Base-by-base conservation (phyloP, 2,113 vertebrate genomes). In the Sapayoa aenigma region DNA sequence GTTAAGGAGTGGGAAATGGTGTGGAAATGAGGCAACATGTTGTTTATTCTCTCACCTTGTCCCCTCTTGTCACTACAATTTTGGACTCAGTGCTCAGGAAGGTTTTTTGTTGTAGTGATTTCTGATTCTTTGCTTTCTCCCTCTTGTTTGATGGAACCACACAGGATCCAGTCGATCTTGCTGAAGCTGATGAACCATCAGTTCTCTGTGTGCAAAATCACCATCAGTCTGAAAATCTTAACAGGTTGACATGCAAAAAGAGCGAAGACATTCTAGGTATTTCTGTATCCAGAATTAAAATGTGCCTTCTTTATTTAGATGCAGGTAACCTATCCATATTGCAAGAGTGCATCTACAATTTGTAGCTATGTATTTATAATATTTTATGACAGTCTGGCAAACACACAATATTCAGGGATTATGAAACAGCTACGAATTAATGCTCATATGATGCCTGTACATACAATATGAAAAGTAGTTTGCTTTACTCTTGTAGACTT, bases 341-440 rank as follows among this genome's bases (percentile, higher is more conserved):
- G 33, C 22, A 37, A 79, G 49, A 53, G 35, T 78, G 30, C 28
- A 74, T 58, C 59, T 71, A 39, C 42, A 53, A 25, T 81, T 71
- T 50, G 55, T 87, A 76, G 53, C 56, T 76, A 22, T 75, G n/a
- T 60, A 22, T 94, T 91, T 89, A 37, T 71, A 74, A 58, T 13
- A 19, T 68, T 84, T 86, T n/a, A 22, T 77, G 62, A 18, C 66
- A 67, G 15, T 8, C 42, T 87, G 66, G 89, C 52, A 84, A 91
- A 78, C 23, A 66, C 14, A 47, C 20, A 37, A 9, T 56, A 52
- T 47, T 72, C 22, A 60, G 44, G 27, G 69, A 25, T 52, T 79
- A 77, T 41, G 39, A 60, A 80, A 75, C 35, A 89, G 60, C 56
- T 71, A 5, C 66, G 14, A 35, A 18, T 56, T 58, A 62, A 27